These are phyloP conservation scores for Lichenostomus cassidix DNA, from an alignment of 2,113 vertebrate species.

Conservation along the genomic window DNA sequence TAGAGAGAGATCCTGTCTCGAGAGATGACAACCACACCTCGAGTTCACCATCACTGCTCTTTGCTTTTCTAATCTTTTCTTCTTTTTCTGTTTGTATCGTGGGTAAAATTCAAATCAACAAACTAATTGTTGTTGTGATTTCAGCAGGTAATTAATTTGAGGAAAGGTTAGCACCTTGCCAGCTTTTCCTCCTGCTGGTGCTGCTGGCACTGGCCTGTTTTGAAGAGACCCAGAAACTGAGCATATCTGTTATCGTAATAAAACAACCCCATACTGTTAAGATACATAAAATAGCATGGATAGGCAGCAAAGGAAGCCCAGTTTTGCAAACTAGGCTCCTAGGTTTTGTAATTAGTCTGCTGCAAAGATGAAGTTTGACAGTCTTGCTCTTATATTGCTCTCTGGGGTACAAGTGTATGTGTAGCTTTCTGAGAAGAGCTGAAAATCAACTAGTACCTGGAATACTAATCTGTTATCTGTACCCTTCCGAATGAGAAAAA, in stretches of 20 bases:
- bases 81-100: neutral
- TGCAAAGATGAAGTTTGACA: conserved; percentile 47
- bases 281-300: neutral
- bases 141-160: neutral
- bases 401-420: conserved; percentile 27
- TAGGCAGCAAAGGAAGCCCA: neutral
- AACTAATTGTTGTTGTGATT: neutral
- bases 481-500: conserved; percentile 27
- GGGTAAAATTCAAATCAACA: neutral
- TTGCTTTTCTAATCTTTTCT: neutral
- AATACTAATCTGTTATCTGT: conserved; percentile 44
- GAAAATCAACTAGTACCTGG: conserved; percentile 47
- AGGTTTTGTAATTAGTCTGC: conserved; percentile 64
- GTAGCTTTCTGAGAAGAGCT: conserved; percentile 54
- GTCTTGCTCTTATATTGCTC: conserved; percentile 48
- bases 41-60: neutral
- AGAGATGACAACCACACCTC: neutral
- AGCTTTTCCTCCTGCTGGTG: neutral
- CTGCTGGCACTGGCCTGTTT: neutral
- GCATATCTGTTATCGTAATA: neutral
- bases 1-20: neutral
- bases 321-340: conserved; percentile 41
- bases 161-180: neutral
- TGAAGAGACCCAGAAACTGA: neutral
- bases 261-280: neutral